Evolutionary conservation across 2,797 vertebrate species (phyloP), one percentile per base, ranked within the genome.

Genomic region (Pipistrellus nathusii): DNA sequence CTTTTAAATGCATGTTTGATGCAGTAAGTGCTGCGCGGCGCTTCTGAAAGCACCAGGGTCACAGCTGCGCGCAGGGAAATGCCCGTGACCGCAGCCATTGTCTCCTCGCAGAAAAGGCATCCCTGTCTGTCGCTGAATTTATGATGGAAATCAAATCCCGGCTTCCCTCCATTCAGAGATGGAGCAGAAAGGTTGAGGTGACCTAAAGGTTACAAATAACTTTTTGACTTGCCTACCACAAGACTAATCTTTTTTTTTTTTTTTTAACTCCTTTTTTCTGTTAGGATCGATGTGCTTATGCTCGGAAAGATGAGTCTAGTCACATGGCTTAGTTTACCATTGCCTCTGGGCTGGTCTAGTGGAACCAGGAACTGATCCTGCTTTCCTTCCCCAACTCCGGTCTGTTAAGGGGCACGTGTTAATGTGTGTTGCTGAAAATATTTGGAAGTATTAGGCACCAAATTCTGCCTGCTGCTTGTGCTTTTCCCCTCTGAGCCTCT

Each of bases 1-100:
- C 86, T 97, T 98, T 97, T 92, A 96, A 98, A 97, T 94, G 48
- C 68, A 0, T 87, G 77, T 97, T 96, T 97, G 81, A 82, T 97
- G 78, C 64, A 95, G 62, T 97, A 89, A 97, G 66, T 88, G 77
- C 90, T 92, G 0, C 78, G 93, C 90, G 32, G 2, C 77, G 71
- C 94, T 96, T 98, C 90, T 95, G 91, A 97, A 96, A 95, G 92
- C 13, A 0, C 55, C 17, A 1, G 93, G 90, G 92, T 97, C 96
- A 95, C 88, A 97, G 95, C 93, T 97, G 83, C 85, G 59, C 81
- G 38, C 7, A n/a, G 86, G 92, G 91, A 95, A 97, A 95, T 92
- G 55, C 96, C 46, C 41, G 93, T 94, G 85, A 93, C 82, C 95
- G 84, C 57, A 95, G 85, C 77, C 48, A 4, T 95, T 97, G 87